These are phyloP conservation scores for Myotis planiceps DNA, from an alignment of 2,797 vertebrate species.

Conservation along the genomic window DNA sequence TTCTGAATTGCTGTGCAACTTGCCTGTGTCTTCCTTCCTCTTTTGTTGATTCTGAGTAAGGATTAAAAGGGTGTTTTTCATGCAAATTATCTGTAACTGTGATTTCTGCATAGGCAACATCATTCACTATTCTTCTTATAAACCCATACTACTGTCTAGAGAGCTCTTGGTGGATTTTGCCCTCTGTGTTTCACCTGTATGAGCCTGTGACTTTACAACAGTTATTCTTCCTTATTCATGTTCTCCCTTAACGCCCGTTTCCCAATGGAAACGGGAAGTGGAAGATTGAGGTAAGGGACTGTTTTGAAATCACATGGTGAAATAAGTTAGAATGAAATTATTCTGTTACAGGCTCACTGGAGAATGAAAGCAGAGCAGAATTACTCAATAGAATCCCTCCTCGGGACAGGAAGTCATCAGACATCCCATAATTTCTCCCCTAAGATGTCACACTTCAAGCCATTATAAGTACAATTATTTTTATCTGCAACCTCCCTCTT, in stretches of 20 bases:
- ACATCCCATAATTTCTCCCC: background rate
- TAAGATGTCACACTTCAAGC: background rate
- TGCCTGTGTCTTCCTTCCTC: background rate
- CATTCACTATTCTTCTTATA: background rate
- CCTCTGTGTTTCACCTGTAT: background rate
- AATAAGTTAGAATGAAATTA: background rate
- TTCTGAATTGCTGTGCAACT: background rate
- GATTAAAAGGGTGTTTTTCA: constrained; percentile 21
- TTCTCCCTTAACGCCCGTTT: background rate
- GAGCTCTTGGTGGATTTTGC: background rate
- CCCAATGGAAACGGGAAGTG: background rate
- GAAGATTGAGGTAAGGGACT: background rate
- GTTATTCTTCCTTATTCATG: background rate
- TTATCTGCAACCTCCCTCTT: background rate
- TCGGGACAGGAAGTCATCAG: background rate
- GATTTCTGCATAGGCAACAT: background rate
- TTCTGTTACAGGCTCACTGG: background rate
- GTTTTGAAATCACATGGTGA: background rate
- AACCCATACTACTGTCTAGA: background rate
- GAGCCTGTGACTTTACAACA: background rate
- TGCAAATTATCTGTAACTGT: background rate
- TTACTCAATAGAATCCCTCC: background rate
- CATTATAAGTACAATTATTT: background rate
- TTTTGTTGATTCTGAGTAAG: constrained; percentile 18
- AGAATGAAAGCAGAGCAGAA: constrained; percentile 17